A percentile compares a stretch with the other conserved stretches of the same genome.
Evolutionary conservation across 2,888 invertebrate species (phyloP).

Genomic region (Drosophila quasianomalipes): DNA sequence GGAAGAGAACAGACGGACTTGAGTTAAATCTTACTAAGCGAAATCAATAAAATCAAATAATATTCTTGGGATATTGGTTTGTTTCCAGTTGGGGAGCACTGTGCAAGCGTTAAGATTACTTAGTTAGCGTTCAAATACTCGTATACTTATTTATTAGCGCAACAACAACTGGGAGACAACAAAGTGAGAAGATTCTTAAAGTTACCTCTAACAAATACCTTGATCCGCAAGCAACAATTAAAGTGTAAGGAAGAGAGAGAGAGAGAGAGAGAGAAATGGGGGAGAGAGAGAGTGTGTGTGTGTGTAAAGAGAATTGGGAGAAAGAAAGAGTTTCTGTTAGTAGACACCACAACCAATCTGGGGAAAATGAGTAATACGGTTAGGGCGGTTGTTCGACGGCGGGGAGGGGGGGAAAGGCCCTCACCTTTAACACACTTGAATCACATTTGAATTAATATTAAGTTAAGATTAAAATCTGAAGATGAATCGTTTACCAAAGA

Average conservation of each 20-base stretch:
- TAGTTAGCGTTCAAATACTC: slow-evolving; percentile 19
- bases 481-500: neutral
- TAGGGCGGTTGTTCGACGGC: neutral
- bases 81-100: slow-evolving; percentile 24
- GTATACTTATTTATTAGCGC: slow-evolving; percentile 38
- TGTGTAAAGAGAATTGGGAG: slow-evolving; percentile 3
- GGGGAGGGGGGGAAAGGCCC: too few species aligned
- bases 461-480: neutral
- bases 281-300: neutral
- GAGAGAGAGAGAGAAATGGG: neutral
- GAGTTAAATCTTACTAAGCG: neutral
- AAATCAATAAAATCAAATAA: neutral
- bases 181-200: slow-evolving; percentile 39
- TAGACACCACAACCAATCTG: slow-evolving; percentile 25
- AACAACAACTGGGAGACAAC: slow-evolving; percentile 29
- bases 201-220: slow-evolving; percentile 47
- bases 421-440: neutral
- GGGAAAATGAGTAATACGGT: neutral
- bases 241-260: slow-evolving; percentile 1
- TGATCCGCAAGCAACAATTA: slow-evolving; percentile 25
- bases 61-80: neutral
- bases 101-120: slow-evolving; percentile 25
- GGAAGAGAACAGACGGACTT: neutral
- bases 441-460: neutral
- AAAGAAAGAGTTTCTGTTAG: slow-evolving; percentile 9